Evolutionary conservation across 2,797 vertebrate genomes (phyloP), one percentile per base, ranked within the genome.

Genomic region (Alcedo atthis): DNA sequence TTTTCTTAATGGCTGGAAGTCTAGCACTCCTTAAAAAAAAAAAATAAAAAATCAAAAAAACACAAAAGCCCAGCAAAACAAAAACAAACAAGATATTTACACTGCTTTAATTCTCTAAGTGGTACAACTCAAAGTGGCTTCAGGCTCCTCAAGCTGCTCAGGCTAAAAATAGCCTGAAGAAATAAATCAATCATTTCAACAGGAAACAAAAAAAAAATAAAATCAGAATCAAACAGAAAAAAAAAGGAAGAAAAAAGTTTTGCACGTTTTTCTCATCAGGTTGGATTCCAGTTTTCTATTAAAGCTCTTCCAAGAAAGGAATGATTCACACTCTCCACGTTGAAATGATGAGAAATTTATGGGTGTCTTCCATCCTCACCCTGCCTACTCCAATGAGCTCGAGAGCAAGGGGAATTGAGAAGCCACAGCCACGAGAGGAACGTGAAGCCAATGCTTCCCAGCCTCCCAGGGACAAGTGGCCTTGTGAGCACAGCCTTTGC

Each of bases 371-470:
- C 93, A 92, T 77, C n/a, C 67, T 88, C 51, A 55, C 16, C 49
- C 76, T 87, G 84, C 68, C 82, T 43, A 53, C 77, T 85, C 71
- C 88, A 77, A 63, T 3, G 58, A 81, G 91, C 70, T 67, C 22
- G 66, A 28, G 57, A 91, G 92, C 79, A 45, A 58, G 43, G 61
- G 79, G 81, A 90, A 90, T 9, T 43, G 37, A 15, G 67, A 95
- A 95, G 91, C 95, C 95, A 85, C 94, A 95, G 92, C 49, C 92
- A 26, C 51, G 93, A 84, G 68, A 80, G 57, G 86, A 96, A 97
- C 76, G 79, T 53, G 90, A 81, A 92, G 25, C 83, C 94, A 86
- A 45, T 5, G 89, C 85, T 94, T 94, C 91, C 93, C 95, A 94
- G 91, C 93, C 90, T 87, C 58, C 46, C 66, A 3, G 42, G 37